Percentiles rank a stretch among this genome's conserved stretches.
Evolutionary conservation across 2,888 invertebrate genomes (phyloP).

Genomic region (Nasonia oneida): DNA sequence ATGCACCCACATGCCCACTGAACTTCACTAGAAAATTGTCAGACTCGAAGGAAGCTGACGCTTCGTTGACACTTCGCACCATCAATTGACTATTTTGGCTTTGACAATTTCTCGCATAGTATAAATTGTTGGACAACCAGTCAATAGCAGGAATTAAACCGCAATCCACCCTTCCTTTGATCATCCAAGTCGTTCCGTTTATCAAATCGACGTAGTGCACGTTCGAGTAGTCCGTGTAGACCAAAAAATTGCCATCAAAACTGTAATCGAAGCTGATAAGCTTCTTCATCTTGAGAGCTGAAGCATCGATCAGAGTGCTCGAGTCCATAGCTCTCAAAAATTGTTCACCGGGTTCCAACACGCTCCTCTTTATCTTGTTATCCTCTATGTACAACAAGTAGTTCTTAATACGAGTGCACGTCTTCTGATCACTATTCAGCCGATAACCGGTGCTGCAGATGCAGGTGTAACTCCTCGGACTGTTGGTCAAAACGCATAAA

Average conservation of each 20-base stretch:
- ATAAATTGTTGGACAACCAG: too few relatives aligned
- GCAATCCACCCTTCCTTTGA: too few relatives aligned
- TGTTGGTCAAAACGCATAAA: neutral
- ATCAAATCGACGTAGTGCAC: neutral
- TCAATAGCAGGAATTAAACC: too few relatives aligned
- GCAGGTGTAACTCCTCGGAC: neutral
- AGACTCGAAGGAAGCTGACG: too few relatives aligned
- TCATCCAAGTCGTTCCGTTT: neutral
- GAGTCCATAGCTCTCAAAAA: neutral
- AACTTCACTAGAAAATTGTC: too few relatives aligned
- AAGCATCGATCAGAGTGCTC: neutral
- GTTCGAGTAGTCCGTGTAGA: neutral
- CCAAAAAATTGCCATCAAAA: neutral
- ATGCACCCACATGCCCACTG: too few relatives aligned
- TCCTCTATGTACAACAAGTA: neutral
- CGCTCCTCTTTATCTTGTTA: neutral
- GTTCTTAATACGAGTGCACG: neutral
- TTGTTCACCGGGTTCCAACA: neutral
- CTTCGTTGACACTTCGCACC: too few relatives aligned
- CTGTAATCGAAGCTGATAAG: neutral
- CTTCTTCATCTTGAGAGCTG: neutral
- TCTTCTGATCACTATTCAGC: neutral
- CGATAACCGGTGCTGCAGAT: neutral
- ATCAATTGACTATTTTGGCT: too few relatives aligned
- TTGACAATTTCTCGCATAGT: too few relatives aligned